Conservation (phyloP, 2,888 invertebrate species). For the Teleogryllus oceanicus region DNA sequence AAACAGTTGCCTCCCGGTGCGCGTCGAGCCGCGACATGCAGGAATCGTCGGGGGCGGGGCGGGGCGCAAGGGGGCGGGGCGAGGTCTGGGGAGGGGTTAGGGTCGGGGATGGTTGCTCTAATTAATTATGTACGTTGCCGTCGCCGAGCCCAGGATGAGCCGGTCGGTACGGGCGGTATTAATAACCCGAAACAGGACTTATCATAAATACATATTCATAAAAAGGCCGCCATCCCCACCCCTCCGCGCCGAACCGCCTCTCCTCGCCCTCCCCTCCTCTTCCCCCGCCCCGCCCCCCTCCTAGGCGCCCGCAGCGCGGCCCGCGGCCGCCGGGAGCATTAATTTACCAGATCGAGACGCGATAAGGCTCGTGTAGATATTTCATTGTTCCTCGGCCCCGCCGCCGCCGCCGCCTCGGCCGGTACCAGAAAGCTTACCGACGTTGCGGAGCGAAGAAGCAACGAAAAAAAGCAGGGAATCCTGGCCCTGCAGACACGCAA, state of each 20-base stretch:
- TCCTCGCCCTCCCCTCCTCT: not conserved
- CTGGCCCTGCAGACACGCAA: slow-evolving; percentile 7
- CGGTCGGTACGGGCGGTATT: not conserved
- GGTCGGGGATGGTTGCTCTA: not conserved
- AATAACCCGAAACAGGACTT: not conserved
- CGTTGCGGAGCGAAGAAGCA: not conserved
- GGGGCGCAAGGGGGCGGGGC: not conserved
- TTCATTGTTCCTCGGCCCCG: not conserved
- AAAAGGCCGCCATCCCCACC: not conserved
- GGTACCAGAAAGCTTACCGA: not conserved
- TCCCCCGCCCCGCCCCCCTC: not conserved
- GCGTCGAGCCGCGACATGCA: too few species aligned
- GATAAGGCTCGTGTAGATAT: not conserved
- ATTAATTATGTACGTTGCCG: slow-evolving; percentile 10
- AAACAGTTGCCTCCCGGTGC: too few species aligned
- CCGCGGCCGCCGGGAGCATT: not conserved
- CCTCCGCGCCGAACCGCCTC: not conserved
- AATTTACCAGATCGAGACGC: not conserved
- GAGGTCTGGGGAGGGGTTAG: not conserved
- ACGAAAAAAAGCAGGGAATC: not conserved
- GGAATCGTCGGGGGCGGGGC: too few species aligned
- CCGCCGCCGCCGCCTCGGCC: not conserved
- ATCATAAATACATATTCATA: slow-evolving; percentile 1
- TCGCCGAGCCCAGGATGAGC: not conserved
- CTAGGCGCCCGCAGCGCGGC: not conserved